A percentile compares a stretch with the other conserved stretches of the same genome.
phyloP scores from a whole-genome alignment of 2,888 invertebrate genomes.

The Acanthosepion pharaonis region DNA sequence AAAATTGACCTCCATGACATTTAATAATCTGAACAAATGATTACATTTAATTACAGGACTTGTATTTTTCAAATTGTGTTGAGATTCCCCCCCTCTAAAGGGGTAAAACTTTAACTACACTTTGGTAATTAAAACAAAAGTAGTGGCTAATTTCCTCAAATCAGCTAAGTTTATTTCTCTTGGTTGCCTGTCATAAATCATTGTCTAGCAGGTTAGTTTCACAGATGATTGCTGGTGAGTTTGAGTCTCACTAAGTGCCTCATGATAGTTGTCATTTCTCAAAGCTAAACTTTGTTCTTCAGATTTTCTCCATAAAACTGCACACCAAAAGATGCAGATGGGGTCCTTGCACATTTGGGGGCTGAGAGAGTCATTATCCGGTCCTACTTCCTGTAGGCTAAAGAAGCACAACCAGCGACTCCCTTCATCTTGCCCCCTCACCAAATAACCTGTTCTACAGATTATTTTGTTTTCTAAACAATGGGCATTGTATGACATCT shows the following conservation, averaged over 20 bases:
- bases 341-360: not conserved
- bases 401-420: conserved; percentile 21
- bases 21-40: no score
- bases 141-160: no score
- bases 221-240: not conserved
- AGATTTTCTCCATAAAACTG: no score
- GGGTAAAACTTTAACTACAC: no score
- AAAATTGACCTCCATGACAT: no score
- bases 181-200: not conserved
- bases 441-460: not conserved
- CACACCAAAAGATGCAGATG: not conserved
- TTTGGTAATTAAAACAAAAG: no score
- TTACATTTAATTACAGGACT: no score
- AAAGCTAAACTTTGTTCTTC: not conserved
- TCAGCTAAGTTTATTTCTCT: no score
- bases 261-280: not conserved
- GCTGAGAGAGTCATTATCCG: not conserved
- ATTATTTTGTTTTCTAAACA: not conserved
- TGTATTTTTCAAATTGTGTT: no score
- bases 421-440: not conserved
- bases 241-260: not conserved
- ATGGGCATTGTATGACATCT: not conserved
- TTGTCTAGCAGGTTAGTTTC: not conserved
- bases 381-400: conserved; percentile 33
- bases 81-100: no score